phyloP scores from a whole-genome alignment of 2,888 invertebrate genomes.

The Ashinkailepas kermadecensis region DNA sequence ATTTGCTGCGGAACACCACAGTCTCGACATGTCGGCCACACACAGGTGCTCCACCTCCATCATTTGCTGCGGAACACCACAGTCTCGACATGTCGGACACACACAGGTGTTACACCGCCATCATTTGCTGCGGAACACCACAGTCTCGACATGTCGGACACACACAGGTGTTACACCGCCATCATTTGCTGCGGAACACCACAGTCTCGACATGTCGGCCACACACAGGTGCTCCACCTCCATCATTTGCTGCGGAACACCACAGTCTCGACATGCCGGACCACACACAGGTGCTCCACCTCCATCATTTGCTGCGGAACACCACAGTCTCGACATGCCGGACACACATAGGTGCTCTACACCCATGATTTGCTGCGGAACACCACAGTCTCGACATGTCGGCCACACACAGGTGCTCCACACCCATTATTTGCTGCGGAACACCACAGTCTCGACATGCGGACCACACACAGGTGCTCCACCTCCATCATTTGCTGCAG shows the following conservation, averaged over 20 bases:
- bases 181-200: slow-evolving; percentile 66
- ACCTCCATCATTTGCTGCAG: slow-evolving; percentile 97
- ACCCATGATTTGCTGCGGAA: slow-evolving; percentile 78
- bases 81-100: no score
- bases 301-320: slow-evolving; percentile 77
- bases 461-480: slow-evolving; percentile 88
- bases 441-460: no score
- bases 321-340: no score
- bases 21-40: no score
- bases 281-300: slow-evolving; percentile 26
- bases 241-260: slow-evolving; percentile 69
- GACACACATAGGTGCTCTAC: slow-evolving; percentile 92
- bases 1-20: slow-evolving; percentile 58
- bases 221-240: slow-evolving; percentile 44
- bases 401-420: no score
- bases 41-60: slow-evolving; percentile 44
- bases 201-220: no score
- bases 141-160: no score
- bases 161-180: slow-evolving; percentile 47
- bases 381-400: no score
- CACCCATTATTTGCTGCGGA: no score
- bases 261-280: no score
- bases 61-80: slow-evolving; percentile 58
- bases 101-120: slow-evolving; percentile 90
- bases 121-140: slow-evolving; percentile 62